Base-by-base conservation (phyloP, 2,113 vertebrate species). In the Cacatua alba region DNA sequence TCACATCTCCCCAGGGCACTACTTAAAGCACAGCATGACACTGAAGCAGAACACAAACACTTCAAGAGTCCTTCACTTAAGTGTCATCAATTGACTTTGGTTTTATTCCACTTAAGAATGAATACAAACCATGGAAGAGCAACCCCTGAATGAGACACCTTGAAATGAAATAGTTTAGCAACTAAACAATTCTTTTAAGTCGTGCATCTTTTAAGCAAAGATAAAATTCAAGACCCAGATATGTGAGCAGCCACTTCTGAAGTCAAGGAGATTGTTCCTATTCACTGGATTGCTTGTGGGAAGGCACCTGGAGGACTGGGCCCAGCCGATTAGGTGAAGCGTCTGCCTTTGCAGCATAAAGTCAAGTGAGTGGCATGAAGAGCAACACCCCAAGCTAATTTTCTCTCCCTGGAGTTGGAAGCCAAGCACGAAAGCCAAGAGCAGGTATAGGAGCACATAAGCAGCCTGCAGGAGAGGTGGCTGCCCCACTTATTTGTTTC, bases 11-110 rank as follows among this genome's bases (percentile, higher is more conserved):
- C 65, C 76, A 19, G 70, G 51, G 80, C 77, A 63, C 79, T 51
- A 74, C 51, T 92, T 83, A 59, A 49, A 83, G 86, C 94, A 92
- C 80, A 94, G 94, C 69, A 6, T 11, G 94, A 92, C n/a, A 77
- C 59, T 10, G 21, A 55, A 48, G 46, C 88, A 92, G 88, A 93
- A 77, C 46, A 77, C 68, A 96, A 92, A 90, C 82, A 83, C 82
- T 68, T 31, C 11, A 46, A 26, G 59, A 94, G 68, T 25, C 51
- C 94, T 96, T 96, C 91, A 93, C 49, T 72, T 35, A 75, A 96
- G 92, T 94, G 76, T 35, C 94, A 90, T 95, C 68, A 51, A 83
- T 9, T 41, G 28, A 78, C 44, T 88, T 41, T 1, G 5, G 51
- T 39, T 93, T 83, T 64, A 92, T 70, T 67, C 82, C 83, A 86